These are phyloP conservation scores for Diarsia brunnea DNA, from an alignment of 2,888 invertebrate species.

Conservation along the genomic window DNA sequence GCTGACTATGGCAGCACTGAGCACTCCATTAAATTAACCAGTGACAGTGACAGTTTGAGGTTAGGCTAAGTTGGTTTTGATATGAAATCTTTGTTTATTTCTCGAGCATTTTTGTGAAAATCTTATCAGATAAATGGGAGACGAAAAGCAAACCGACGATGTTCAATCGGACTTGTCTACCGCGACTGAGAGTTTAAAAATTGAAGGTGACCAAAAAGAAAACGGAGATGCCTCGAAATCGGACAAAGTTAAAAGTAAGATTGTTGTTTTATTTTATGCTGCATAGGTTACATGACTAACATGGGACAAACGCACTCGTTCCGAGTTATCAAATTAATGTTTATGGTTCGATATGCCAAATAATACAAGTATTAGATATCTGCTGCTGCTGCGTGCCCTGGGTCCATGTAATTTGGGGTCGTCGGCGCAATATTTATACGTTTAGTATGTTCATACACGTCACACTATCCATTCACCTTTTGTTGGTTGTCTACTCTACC, in stretches of 20 bases:
- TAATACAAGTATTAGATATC: neutral
- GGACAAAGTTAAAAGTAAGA: conserved; percentile 86
- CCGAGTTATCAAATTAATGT: too few species aligned
- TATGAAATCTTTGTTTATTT: conserved; percentile 36
- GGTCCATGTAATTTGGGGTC: too few species aligned
- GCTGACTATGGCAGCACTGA: too few species aligned
- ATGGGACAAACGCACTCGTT: neutral
- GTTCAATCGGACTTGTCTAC: conserved; percentile 72
- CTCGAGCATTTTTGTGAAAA: neutral
- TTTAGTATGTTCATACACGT: neutral
- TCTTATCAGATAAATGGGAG: conserved; percentile 76
- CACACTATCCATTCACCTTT: neutral
- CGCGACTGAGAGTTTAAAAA: conserved; percentile 78
- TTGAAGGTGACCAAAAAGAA: conserved; percentile 81
- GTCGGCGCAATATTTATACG: neutral
- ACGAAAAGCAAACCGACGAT: conserved; percentile 79
- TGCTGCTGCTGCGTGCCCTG: neutral
- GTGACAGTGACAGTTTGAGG: too few species aligned
- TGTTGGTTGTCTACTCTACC: neutral
- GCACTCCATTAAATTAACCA: too few species aligned
- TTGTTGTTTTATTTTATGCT: neutral
- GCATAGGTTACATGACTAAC: neutral
- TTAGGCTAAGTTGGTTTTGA: too few species aligned
- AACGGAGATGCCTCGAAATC: conserved; percentile 79
- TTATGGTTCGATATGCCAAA: neutral